Evolutionary conservation across 2,888 invertebrate genomes (phyloP).

Genomic region (Danaus chrysippus): DNA sequence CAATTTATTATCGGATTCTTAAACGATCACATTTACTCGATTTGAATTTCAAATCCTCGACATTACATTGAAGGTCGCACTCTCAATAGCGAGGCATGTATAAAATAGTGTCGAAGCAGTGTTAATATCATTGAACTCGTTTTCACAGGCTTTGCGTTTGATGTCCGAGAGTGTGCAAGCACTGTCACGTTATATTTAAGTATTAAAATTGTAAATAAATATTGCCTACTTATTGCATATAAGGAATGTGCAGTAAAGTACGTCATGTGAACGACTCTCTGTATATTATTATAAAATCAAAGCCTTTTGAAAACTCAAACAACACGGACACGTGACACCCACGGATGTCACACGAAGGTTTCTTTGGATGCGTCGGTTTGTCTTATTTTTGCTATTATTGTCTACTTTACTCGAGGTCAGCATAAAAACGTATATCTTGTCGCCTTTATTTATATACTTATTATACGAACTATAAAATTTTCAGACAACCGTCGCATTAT

Average conservation of each 20-base stretch:
- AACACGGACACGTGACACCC: slow-evolving; percentile 46
- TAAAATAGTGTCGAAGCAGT: not conserved
- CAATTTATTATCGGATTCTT: too few species aligned
- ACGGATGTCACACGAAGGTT: slow-evolving; percentile 18
- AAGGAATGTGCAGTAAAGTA: slow-evolving; percentile 42
- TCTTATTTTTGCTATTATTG: slow-evolving; percentile 7
- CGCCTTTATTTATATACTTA: not conserved
- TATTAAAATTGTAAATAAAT: not conserved
- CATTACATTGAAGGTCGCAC: not conserved
- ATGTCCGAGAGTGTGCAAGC: not conserved
- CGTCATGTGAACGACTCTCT: slow-evolving; percentile 30
- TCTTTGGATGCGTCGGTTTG: not conserved
- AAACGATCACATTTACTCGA: too few species aligned
- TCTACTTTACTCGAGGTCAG: slow-evolving; percentile 2
- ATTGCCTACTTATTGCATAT: not conserved
- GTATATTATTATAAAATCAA: slow-evolving; percentile 64
- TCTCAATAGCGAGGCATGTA: not conserved
- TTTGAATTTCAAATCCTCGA: not conserved
- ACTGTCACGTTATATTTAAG: not conserved
- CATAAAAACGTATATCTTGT: slow-evolving; percentile 2
- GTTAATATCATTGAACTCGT: not conserved
- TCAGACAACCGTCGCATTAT: too few species aligned
- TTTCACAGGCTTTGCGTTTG: not conserved
- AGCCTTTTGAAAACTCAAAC: slow-evolving; percentile 61
- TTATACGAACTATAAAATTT: not conserved